Evolutionary conservation across 2,113 vertebrate genomes (phyloP).

Genomic region (Grus americana): DNA sequence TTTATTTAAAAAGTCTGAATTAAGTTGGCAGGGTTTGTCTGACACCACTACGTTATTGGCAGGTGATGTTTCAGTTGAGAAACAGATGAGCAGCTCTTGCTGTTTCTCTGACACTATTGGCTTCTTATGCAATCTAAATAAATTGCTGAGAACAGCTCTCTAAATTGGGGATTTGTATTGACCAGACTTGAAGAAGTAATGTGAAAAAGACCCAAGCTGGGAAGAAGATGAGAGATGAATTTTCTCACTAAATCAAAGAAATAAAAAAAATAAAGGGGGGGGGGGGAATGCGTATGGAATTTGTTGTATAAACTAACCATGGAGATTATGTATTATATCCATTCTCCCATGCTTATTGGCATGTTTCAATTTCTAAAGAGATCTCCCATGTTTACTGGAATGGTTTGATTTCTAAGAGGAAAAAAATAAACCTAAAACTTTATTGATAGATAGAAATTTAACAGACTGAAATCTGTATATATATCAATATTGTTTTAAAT

Average conservation of each 20-base stretch:
- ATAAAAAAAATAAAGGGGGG: background rate
- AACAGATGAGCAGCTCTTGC: background rate
- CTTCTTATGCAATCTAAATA: background rate
- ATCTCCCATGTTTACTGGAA: background rate
- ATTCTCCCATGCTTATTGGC: background rate
- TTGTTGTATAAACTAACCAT: background rate
- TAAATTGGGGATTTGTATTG: background rate
- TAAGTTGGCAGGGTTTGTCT: background rate
- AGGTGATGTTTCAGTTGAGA: background rate
- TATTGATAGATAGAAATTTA: background rate
- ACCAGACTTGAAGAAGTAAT: background rate
- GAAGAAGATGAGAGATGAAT: background rate
- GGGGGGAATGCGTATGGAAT: background rate
- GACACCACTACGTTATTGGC: background rate
- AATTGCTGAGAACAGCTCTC: background rate
- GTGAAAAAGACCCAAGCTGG: background rate
- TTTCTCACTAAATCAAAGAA: background rate
- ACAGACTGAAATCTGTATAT: rapidly evolving
- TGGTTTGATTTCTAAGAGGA: background rate
- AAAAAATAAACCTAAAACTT: background rate
- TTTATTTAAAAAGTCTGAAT: background rate
- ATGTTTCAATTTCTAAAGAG: background rate
- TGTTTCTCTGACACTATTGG: background rate
- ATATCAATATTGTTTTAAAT: background rate
- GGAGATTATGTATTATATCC: background rate